Conservation (phyloP, 2,888 invertebrate species). For the Limulus polyphemus region DNA sequence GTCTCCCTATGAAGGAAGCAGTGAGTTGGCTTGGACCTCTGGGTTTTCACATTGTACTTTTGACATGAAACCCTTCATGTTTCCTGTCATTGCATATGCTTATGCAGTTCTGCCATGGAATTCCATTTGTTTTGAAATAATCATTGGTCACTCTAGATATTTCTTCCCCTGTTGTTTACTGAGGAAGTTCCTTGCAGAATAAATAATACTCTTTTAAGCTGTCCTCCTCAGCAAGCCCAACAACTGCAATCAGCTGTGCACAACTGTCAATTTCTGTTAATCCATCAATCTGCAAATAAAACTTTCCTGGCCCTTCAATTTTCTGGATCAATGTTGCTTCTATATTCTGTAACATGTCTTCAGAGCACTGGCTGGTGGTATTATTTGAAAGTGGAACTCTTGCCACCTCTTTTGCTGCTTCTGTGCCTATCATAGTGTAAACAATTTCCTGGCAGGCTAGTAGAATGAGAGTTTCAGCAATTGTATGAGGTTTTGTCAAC, state of each 20-base stretch:
- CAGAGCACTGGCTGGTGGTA: constrained; percentile 6
- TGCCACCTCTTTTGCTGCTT: constrained; percentile 4
- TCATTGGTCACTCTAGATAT: constrained; percentile 19
- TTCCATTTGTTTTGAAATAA: too few species aligned
- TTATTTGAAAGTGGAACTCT: constrained; percentile 13
- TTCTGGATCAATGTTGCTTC: constrained; percentile 6
- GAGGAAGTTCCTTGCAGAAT: constrained; percentile 20
- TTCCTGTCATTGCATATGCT: too few species aligned
- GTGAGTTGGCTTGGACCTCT: too few species aligned
- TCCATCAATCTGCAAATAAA: constrained; percentile 14
- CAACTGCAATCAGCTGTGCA: constrained; percentile 11
- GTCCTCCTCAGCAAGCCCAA: constrained; percentile 10
- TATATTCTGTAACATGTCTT: constrained; percentile 8
- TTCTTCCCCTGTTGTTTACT: constrained; percentile 22
- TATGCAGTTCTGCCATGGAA: too few species aligned
- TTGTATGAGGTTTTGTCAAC: constrained; percentile 16
- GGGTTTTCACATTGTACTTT: too few species aligned
- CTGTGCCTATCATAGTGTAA: constrained; percentile 7
- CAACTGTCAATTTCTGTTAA: constrained; percentile 13
- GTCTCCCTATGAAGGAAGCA: too few species aligned
- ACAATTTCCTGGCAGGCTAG: constrained; percentile 10
- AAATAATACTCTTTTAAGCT: constrained; percentile 24
- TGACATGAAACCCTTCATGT: too few species aligned
- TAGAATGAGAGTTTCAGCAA: constrained; percentile 18
- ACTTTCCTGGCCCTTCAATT: constrained; percentile 1